Base-by-base conservation (phyloP, 2,797 vertebrate species). In the Diplodus puntazzo region DNA sequence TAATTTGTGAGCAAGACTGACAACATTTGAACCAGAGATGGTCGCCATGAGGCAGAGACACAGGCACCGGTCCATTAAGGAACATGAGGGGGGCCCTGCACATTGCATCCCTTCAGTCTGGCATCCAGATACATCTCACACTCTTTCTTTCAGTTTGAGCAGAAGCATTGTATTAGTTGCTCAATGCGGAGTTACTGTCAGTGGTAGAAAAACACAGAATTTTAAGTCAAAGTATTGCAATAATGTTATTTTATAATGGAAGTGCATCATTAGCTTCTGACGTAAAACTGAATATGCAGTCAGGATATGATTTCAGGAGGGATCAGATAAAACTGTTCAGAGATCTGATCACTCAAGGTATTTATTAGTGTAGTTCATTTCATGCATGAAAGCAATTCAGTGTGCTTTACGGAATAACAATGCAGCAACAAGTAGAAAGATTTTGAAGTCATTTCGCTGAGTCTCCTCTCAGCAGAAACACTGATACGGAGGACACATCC, bases 1-100 rank as follows among this genome's bases (percentile, higher is more conserved):
- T 70, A 70, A 77, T 81, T 79, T 78, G 74, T 53, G 66, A 66
- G 67, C 1, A 0, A 4, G 2, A 46, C 61, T 45, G 80, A 53
- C 53, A 21, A 27, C 69, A 46, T 55, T 55, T 55, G 16, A 50
- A 60, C 52, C 62, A n/a, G 52, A 64, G 66, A 66, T 17, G 58
- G 67, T 3, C 1, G 1, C 27, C 27, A 7, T 49, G 55, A 53
- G 45, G 25, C 34, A 1, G 13, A 49, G 42, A 13, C n/a, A 7
- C 6, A 10, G 13, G 42, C 7, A 23, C 2, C 4, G 11, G 30
- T 50, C 50, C 39, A n/a, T 65, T 11, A 52, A 58, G 42, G 23
- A 16, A 50, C 50, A 54, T 25, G 8, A 62, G 43, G 27, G 45
- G 30, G 20, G 0, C 7, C 5, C 27, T 18, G 25, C 61, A 66